Evolutionary conservation across 2,888 invertebrate genomes (phyloP).

Genomic region (Heliconius charithonia): DNA sequence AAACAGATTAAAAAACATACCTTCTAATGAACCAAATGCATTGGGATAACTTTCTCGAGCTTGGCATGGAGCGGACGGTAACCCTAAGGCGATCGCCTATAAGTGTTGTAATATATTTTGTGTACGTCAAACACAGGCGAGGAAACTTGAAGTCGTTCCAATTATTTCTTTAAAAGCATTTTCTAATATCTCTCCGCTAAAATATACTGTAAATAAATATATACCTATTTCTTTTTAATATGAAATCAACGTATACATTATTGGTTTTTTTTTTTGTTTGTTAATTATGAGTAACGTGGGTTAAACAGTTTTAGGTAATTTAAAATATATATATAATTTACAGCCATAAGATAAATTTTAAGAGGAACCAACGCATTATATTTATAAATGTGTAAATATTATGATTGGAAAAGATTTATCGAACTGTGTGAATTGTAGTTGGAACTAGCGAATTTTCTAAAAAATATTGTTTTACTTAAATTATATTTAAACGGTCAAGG

Average conservation of each 20-base stretch:
- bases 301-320: background rate
- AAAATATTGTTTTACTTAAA: constrained; percentile 1
- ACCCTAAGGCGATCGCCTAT: constrained; percentile 45
- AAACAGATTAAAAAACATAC: background rate
- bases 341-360: constrained; percentile 6
- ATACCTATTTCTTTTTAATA: constrained; percentile 23
- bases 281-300: constrained; percentile 6
- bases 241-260: background rate
- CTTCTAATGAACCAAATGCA: constrained; percentile 28
- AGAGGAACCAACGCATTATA: constrained; percentile 4
- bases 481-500: constrained; percentile 11
- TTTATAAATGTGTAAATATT: constrained; percentile 19
- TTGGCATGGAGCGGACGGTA: constrained; percentile 35
- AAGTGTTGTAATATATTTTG: constrained; percentile 48
- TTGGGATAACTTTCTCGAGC: constrained; percentile 26
- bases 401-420: background rate
- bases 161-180: constrained; percentile 51
- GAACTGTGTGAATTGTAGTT: background rate
- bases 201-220: constrained; percentile 41
- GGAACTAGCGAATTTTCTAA: background rate
- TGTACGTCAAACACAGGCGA: constrained; percentile 48
- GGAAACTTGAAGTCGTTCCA: constrained; percentile 50
- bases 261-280: constrained; percentile 22
- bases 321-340: background rate
- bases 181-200: constrained; percentile 47